Conservation (phyloP, 2,888 invertebrate species). For the Rapana venosa region DNA sequence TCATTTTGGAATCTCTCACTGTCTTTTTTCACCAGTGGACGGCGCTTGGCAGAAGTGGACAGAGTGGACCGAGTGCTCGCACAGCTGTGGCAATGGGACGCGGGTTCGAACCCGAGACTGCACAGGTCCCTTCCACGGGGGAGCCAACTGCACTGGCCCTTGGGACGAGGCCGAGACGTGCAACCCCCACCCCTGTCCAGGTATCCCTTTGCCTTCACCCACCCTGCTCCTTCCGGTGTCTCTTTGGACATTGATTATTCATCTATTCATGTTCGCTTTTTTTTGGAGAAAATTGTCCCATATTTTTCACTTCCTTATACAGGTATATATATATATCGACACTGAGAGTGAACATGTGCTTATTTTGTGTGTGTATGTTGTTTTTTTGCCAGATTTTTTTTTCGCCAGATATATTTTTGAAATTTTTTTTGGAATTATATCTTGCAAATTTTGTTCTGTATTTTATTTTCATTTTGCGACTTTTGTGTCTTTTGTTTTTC, state of each 20-base stretch:
- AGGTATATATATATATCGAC: background rate
- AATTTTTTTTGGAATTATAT: background rate
- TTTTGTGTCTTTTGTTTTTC: background rate
- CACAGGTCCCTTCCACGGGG: conserved; percentile 62
- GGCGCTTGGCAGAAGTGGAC: conserved; percentile 67
- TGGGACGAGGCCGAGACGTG: conserved; percentile 56
- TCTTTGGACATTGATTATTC: no score
- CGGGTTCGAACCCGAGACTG: conserved; percentile 59
- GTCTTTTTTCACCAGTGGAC: conserved; percentile 58
- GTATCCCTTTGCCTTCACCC: conserved; percentile 43
- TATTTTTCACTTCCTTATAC: background rate
- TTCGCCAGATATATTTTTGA: background rate
- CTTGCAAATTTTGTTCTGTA: background rate
- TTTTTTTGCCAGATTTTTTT: background rate
- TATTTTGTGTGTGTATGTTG: background rate
- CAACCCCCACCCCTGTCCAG: conserved; percentile 61
- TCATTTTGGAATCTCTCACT: background rate
- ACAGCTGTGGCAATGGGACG: conserved; percentile 64
- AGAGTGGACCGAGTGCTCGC: conserved; percentile 63
- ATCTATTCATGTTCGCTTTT: background rate
- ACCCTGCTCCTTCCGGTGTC: no score
- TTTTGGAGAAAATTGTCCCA: background rate
- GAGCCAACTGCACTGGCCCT: conserved; percentile 60
- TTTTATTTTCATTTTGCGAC: background rate
- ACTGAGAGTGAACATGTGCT: background rate